These are phyloP conservation scores for Nephrocerus scutellatus DNA, from an alignment of 2,888 invertebrate genomes.

Conservation along the genomic window DNA sequence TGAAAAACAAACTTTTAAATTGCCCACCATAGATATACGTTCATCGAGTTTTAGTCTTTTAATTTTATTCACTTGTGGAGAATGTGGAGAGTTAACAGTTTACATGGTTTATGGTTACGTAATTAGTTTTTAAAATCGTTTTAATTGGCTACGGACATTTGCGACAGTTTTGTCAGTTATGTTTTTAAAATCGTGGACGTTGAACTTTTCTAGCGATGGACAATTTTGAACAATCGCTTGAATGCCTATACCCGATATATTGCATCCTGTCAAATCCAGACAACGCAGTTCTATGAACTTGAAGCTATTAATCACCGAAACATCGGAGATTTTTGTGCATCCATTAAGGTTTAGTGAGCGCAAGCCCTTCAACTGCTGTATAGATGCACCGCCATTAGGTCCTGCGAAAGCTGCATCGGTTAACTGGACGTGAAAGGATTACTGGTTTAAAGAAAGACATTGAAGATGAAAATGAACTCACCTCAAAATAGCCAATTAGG, in stretches of 20 bases:
- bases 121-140: no score
- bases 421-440: no score
- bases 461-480: no score
- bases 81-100: no score
- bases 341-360: slow-evolving; percentile 58
- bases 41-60: no score
- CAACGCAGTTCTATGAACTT: slow-evolving; percentile 57
- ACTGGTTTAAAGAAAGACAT: no score
- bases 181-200: slow-evolving; percentile 60
- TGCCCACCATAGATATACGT: no score
- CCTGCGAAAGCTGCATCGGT: slow-evolving; percentile 67
- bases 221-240: slow-evolving; percentile 58
- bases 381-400: slow-evolving; percentile 52
- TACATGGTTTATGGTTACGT: no score
- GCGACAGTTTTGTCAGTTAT: slow-evolving; percentile 63
- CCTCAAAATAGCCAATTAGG: slow-evolving; percentile 55
- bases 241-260: slow-evolving; percentile 60
- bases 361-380: slow-evolving; percentile 53
- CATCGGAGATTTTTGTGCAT: slow-evolving; percentile 65
- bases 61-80: no score
- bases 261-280: slow-evolving; percentile 61
- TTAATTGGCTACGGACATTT: no score
- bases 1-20: no score
- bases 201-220: slow-evolving; percentile 62
- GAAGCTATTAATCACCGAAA: slow-evolving; percentile 62